Evolutionary conservation across 2,113 vertebrate species (phyloP).

Genomic region (Miniopterus natalensis): DNA sequence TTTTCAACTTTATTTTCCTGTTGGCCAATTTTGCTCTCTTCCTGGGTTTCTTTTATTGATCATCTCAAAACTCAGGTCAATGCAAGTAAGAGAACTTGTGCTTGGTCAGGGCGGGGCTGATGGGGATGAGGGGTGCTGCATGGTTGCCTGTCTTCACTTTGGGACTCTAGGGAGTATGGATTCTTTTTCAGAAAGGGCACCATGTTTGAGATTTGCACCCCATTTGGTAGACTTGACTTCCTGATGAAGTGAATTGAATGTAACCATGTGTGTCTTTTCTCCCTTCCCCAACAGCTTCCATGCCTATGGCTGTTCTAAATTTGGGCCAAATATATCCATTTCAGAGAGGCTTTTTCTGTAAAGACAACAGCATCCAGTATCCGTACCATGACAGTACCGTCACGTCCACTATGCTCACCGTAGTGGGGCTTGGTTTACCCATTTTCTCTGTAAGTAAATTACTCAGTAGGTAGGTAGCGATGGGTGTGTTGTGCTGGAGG

Average conservation of each 20-base stretch:
- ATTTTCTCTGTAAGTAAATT: conserved; percentile 98
- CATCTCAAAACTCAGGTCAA: conserved; percentile 50
- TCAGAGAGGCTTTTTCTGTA: conserved; percentile 99
- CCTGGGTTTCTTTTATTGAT: background rate
- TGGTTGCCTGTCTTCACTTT: conserved; percentile 10
- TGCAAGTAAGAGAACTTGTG: background rate
- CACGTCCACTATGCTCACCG: conserved; percentile 94
- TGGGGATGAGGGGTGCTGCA: background rate
- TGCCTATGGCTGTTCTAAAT: conserved; percentile 98
- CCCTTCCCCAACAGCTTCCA: conserved; percentile 95
- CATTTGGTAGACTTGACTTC: conserved; percentile 73
- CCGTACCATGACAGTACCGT: conserved; percentile 97
- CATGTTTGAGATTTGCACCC: conserved; percentile 74
- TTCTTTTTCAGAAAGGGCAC: background rate
- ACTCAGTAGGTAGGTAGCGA: conserved; percentile 79
- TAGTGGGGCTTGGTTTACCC: conserved; percentile 96
- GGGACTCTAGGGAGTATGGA: background rate
- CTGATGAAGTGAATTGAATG: conserved; percentile 80
- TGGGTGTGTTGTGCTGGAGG: conserved; percentile 76
- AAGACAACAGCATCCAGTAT: conserved; percentile 97
- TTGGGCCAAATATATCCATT: conserved; percentile 97
- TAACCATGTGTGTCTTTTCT: conserved; percentile 89
- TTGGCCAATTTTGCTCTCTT: background rate
- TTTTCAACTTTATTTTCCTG: background rate
- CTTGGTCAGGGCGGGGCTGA: background rate